Percentiles rank a stretch among this genome's conserved stretches.
These are phyloP conservation scores for Macropis europaea DNA, from an alignment of 2,888 invertebrate genomes.

Conservation along the genomic window DNA sequence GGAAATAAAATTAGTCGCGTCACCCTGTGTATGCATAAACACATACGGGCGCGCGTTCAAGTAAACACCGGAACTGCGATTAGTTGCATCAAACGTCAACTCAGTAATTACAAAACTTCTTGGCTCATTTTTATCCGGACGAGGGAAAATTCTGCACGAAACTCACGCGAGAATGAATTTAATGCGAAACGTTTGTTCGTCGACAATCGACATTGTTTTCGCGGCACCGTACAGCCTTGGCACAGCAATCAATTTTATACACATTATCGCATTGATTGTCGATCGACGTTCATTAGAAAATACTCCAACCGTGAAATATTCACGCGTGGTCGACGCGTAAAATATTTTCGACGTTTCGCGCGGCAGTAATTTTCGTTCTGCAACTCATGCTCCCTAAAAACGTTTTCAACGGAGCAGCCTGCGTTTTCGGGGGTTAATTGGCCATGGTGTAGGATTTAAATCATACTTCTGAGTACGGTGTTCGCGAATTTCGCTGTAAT, in stretches of 20 bases:
- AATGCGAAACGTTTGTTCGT: conserved; percentile 13
- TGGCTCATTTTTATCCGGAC: neutral
- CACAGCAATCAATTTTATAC: neutral
- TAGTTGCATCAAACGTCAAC: neutral
- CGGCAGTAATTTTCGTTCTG: conserved; percentile 2
- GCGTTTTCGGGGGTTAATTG: conserved; percentile 12
- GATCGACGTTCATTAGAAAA: conserved; percentile 3
- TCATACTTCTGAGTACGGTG: conserved; percentile 6
- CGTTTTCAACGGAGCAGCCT: neutral
- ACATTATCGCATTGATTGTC: neutral
- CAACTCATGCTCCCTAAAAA: neutral
- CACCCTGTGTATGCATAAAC: neutral
- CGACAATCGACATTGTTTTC: neutral
- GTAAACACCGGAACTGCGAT: conserved; percentile 16
- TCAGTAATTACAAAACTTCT: conserved; percentile 19
- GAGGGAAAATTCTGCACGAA: neutral
- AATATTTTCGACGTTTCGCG: neutral
- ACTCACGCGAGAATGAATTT: conserved; percentile 21
- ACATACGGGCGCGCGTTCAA: neutral
- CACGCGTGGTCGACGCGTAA: neutral
- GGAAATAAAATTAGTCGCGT: no score
- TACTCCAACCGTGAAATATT: conserved; percentile 8
- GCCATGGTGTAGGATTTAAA: conserved; percentile 4
- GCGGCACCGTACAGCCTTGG: no score
- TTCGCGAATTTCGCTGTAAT: neutral